These are phyloP conservation scores for Zelleria hepariella DNA, from an alignment of 2,888 invertebrate species.

Conservation along the genomic window DNA sequence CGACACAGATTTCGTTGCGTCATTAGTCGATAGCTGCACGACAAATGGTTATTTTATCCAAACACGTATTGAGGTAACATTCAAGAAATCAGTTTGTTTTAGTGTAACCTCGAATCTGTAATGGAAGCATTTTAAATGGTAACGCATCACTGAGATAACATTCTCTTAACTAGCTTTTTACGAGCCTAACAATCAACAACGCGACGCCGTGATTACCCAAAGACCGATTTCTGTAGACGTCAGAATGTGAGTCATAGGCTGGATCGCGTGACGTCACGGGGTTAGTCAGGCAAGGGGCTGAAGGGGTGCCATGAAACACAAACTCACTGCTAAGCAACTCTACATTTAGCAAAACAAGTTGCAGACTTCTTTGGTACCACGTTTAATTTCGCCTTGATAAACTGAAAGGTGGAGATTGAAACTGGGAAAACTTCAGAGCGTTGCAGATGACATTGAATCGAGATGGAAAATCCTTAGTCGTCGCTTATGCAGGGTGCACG, in stretches of 20 bases:
- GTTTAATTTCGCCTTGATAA: neutral
- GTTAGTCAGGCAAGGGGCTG: constrained; percentile 22
- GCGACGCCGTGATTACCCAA: neutral
- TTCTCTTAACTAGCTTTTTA: neutral
- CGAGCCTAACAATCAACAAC: neutral
- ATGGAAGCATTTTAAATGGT: neutral
- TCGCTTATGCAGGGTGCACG: constrained; percentile 17
- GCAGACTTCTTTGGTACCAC: neutral
- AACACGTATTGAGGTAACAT: constrained; percentile 4
- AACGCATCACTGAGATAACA: neutral
- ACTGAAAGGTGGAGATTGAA: neutral
- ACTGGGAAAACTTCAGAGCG: neutral
- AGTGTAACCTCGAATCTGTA: neutral
- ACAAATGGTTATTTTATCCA: constrained; percentile 11
- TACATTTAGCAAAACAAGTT: neutral
- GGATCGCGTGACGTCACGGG: constrained; percentile 41
- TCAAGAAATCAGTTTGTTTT: neutral
- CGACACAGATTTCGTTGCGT: constrained; percentile 1
- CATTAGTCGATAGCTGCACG: neutral
- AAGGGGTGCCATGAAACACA: neutral
- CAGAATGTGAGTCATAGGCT: constrained; percentile 40
- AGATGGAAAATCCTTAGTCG: neutral
- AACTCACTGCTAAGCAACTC: neutral
- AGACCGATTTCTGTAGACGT: constrained; percentile 26
- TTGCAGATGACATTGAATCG: neutral